Evolutionary conservation across 1,140 invertebrate genomes (phyloP), one percentile per base, ranked within the genome.

Genomic region (Drosophila willistoni): DNA sequence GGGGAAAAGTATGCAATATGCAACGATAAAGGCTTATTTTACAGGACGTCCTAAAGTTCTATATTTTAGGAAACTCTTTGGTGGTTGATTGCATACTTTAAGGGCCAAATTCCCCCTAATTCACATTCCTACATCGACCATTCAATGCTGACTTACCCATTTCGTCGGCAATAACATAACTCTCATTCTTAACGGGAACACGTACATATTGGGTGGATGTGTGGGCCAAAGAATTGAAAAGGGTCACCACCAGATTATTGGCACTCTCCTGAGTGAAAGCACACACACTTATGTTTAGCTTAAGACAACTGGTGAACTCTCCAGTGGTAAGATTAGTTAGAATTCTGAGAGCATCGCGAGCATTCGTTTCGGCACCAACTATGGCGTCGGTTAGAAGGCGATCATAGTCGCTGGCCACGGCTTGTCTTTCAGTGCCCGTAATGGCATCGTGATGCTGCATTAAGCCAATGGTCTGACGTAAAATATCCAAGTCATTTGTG

Each of bases 361-460:
- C 71, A 19, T 74, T 89, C 6, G 61, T 54, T 34, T 80, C 71
- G 1, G 83, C 79, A 1, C 66, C 60, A 25, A 72, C 39, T n/a
- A 91, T 71, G 1, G 86, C 90, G 9, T 75, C 68, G 36, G 42
- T 68, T 1, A 91, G 47, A 12, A 91, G 29, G 1, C 85, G 82
- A 69, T 91, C 95, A 91, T 99, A 99, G 92, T 99, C 98, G 10
- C 94, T 80, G 0, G 97, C 95, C 0, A 99, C 98, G 59, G 96
- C 94, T 92, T 98, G 95, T 83, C 98, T 98, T 82, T 97, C 97
- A 0, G 98, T 99, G n/a, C 98, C 98, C 0, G 96, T 96, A 1
- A 97, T 94, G 0, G 96, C 96, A 90, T 97, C 98, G 84, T 99
- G 98, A 93, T 99, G 98, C 90, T 99, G 98, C 94, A 97, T 95